Percentiles rank a stretch among this genome's conserved stretches.
phyloP scores from a whole-genome alignment of 2,797 vertebrate species.

The Pampus argenteus region DNA sequence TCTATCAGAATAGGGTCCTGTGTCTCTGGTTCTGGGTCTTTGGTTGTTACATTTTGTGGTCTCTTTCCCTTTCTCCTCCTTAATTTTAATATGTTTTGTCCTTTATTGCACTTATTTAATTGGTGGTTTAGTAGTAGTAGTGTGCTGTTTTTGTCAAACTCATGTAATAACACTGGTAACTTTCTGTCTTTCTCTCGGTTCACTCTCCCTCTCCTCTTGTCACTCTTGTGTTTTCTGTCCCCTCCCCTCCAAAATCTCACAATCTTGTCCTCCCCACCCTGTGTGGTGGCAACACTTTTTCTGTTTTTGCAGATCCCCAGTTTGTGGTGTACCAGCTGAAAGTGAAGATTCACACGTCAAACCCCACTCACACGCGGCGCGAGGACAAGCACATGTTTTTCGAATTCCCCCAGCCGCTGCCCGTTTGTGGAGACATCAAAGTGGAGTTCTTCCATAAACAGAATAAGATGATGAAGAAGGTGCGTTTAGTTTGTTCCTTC shows the following conservation, averaged over 20 bases:
- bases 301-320: slow-evolving; percentile 91
- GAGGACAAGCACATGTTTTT: slow-evolving; percentile 99
- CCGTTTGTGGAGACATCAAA: slow-evolving; percentile 99
- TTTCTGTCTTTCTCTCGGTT: slow-evolving; percentile 50
- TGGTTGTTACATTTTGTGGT: slow-evolving; percentile 63
- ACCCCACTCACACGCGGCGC: slow-evolving; percentile 93
- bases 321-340: slow-evolving; percentile 99
- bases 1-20: slow-evolving; percentile 82
- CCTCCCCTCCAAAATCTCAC: slow-evolving; percentile 54
- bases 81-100: slow-evolving; percentile 52
- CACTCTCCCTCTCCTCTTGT: slow-evolving; percentile 33
- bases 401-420: slow-evolving; percentile 97
- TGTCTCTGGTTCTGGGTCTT: slow-evolving; percentile 75
- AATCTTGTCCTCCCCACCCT: slow-evolving; percentile 14
- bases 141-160: slow-evolving; percentile 51
- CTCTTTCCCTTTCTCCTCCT: slow-evolving; percentile 51
- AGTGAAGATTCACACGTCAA: slow-evolving; percentile 98
- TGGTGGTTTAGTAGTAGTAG: slow-evolving; percentile 3
- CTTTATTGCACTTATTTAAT: slow-evolving; percentile 25
- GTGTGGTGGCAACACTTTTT: slow-evolving; percentile 32
- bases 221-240: slow-evolving; percentile 35
- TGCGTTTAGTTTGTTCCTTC: slow-evolving; percentile 65
- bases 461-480: slow-evolving; percentile 99
- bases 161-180: slow-evolving; percentile 65
- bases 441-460: slow-evolving; percentile 99